Base-by-base conservation (phyloP, 2,888 invertebrate species). In the Atethmia centrago region DNA sequence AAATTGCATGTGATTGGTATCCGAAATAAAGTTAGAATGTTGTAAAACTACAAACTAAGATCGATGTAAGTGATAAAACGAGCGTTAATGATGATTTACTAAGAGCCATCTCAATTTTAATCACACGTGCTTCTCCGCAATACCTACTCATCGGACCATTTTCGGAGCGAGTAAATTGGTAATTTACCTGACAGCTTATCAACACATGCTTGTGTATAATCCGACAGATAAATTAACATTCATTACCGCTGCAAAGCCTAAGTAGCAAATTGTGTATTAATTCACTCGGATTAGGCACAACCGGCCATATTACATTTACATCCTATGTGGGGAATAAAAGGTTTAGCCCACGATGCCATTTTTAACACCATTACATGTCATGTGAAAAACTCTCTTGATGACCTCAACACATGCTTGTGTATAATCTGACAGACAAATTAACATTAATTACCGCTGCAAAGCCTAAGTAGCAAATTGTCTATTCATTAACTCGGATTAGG, bases 311-410 rank as follows among this genome's bases (percentile, higher is more conserved):
- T 25, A 56, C n/a, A n/a, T n/a, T n/a, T n/a, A n/a, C 21, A 71
- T 61, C 49, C 49, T 36, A 67, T 45, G n/a, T 66, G 31, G 25
- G 42, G 45, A 64, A 81, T 55, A 45, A 71, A 67, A 49, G 61
- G 59, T 61, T 64, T 36, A 66, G 45, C 51, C 56, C 45, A 71
- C 58, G 36, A 69, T 62, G 67, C 28, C 25, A 64, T 82, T 51
- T 84, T 85, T 84, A 73, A 83, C 81, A 73, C 61, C 51, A 85
- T 81, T 83, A 85, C 86, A 83, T 89, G 85, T 79, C 84, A 88
- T 90, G 91, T 87, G 91, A 92, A 91, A 89, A n/a, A n/a, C n/a
- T n/a, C n/a, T n/a, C n/a, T n/a, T n/a, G n/a, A n/a, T n/a, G n/a
- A n/a, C n/a, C n/a, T n/a, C n/a, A n/a, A n/a, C n/a, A n/a, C n/a